Evolutionary conservation across 2,888 invertebrate genomes (phyloP).

Genomic region (Gastrophysa polygoni): DNA sequence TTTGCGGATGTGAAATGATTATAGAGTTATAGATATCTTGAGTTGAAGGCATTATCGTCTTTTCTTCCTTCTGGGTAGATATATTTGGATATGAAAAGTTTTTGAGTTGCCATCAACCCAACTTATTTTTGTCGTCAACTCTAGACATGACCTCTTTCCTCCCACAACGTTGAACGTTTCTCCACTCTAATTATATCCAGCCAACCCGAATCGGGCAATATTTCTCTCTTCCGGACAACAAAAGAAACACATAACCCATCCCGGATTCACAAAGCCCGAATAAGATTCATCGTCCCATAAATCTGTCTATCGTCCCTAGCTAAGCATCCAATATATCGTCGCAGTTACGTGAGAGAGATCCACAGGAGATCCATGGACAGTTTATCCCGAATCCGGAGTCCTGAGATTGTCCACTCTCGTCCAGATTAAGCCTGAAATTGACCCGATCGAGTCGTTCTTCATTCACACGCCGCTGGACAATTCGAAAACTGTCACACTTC

Average conservation of each 20-base stretch:
- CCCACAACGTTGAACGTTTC: slow-evolving; percentile 21
- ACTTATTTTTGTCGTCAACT: slow-evolving; percentile 10
- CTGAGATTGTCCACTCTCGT: slow-evolving; percentile 53
- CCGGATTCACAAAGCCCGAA: slow-evolving; percentile 37
- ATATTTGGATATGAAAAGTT: no score
- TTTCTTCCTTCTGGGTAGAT: no score
- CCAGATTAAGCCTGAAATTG: slow-evolving; percentile 58
- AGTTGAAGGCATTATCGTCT: no score
- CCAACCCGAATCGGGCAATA: slow-evolving; percentile 29
- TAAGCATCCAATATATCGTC: slow-evolving; percentile 56
- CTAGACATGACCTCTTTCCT: slow-evolving; percentile 17
- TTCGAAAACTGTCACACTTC: slow-evolving; percentile 39
- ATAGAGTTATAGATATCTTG: no score
- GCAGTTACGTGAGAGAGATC: slow-evolving; percentile 43
- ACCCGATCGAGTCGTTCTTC: slow-evolving; percentile 58
- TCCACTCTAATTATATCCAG: slow-evolving; percentile 33
- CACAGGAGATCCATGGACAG: slow-evolving; percentile 39
- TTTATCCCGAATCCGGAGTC: slow-evolving; percentile 43
- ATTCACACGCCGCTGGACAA: slow-evolving; percentile 58
- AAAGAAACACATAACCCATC: slow-evolving; percentile 38
- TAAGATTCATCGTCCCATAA: slow-evolving; percentile 47
- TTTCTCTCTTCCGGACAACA: slow-evolving; percentile 33
- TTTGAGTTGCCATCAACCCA: no score
- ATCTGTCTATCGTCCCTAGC: slow-evolving; percentile 47
- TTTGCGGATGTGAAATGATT: no score